These are phyloP conservation scores for Rhagium mordax DNA, from an alignment of 2,888 invertebrate genomes.

Conservation along the genomic window DNA sequence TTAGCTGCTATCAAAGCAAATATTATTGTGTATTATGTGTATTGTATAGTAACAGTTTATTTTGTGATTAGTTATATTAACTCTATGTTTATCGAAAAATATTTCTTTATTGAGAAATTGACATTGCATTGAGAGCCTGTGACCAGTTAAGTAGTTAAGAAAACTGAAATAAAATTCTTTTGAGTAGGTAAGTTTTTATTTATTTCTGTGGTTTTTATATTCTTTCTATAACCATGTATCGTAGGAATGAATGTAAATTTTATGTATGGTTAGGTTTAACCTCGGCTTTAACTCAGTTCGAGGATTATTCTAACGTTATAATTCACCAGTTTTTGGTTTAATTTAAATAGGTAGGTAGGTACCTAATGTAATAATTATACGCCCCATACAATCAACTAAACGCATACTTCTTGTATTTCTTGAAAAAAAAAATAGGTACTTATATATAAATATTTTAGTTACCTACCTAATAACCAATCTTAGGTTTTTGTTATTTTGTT, in stretches of 20 bases:
- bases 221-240: not conserved
- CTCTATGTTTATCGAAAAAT: not conserved
- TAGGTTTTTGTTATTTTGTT: too few relatives aligned
- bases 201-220: not conserved
- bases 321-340: too few relatives aligned
- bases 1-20: not conserved
- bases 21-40: conserved; percentile 3
- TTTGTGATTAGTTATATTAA: not conserved
- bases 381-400: too few relatives aligned
- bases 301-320: too few relatives aligned
- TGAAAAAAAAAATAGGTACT: too few relatives aligned
- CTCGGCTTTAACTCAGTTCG: not conserved
- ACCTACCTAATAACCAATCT: too few relatives aligned
- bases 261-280: not conserved
- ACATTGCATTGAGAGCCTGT: not conserved
- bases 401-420: too few relatives aligned
- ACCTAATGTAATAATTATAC: too few relatives aligned
- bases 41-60: not conserved
- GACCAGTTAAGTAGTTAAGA: not conserved
- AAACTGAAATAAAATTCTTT: not conserved
- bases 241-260: not conserved
- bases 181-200: not conserved
- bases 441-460: too few relatives aligned
- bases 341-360: too few relatives aligned
- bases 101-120: not conserved